Evolutionary conservation across 1,140 invertebrate genomes (phyloP).

Genomic region (Sycobia sp.): DNA sequence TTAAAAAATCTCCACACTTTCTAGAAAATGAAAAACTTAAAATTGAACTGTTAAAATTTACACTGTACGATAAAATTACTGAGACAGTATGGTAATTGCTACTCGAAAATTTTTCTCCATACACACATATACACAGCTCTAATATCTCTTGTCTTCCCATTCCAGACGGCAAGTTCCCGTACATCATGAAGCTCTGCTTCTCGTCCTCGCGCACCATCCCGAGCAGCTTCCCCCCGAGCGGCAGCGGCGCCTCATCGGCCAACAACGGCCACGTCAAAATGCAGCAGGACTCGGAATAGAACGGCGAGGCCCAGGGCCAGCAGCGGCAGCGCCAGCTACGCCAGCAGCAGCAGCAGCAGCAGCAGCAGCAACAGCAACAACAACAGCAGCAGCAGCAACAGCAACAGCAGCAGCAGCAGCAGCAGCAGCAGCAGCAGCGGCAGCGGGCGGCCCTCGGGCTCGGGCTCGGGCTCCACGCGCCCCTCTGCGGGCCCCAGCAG

Average conservation of each 20-base stretch:
- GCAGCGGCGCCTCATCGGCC: slow-evolving; percentile 41
- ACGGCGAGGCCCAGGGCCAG: slow-evolving; percentile 61
- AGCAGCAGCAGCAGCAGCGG: slow-evolving; percentile 27
- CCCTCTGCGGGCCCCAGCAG: slow-evolving; percentile 51
- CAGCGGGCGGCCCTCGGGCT: slow-evolving; percentile 36
- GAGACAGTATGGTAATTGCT: too few relatives aligned
- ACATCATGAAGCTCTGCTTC: slow-evolving; percentile 96
- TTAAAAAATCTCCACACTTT: too few relatives aligned
- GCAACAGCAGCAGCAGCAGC: slow-evolving; percentile 30
- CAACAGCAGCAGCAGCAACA: slow-evolving; percentile 28
- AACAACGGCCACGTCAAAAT: slow-evolving; percentile 61
- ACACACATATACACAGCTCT: too few relatives aligned
- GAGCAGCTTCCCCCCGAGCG: slow-evolving; percentile 57
- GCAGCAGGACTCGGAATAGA: slow-evolving; percentile 62
- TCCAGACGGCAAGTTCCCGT: slow-evolving; percentile 92
- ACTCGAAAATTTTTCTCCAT: too few relatives aligned
- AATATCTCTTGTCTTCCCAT: too few relatives aligned
- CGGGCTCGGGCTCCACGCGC: slow-evolving; percentile 44
- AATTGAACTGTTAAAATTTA: too few relatives aligned
- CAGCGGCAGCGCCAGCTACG: slow-evolving; percentile 47
- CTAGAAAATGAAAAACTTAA: too few relatives aligned
- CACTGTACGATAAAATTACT: too few relatives aligned
- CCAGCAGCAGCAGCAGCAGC: slow-evolving; percentile 30
- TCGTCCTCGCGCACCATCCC: slow-evolving; percentile 83
- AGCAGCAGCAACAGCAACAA: slow-evolving; percentile 31